A percentile compares a stretch with the other conserved stretches of the same genome.
These are phyloP conservation scores for Xylota segnis DNA, from an alignment of 2,888 invertebrate genomes.

Conservation along the genomic window DNA sequence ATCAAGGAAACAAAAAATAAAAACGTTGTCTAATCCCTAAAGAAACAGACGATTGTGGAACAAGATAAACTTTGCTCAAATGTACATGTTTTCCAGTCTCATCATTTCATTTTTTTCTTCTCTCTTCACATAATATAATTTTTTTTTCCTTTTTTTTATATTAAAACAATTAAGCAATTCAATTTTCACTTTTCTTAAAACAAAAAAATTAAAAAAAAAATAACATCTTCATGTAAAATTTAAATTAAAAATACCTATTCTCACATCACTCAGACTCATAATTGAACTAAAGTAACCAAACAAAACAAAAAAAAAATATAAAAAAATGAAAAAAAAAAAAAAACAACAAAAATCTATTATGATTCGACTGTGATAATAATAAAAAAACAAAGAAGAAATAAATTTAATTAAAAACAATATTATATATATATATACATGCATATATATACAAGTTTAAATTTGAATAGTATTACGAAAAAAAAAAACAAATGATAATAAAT, in stretches of 20 bases:
- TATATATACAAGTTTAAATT: constrained; percentile 76
- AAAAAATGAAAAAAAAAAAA: constrained; percentile 59
- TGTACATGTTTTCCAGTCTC: constrained; percentile 65
- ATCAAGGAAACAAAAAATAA: constrained; percentile 6
- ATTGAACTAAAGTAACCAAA: constrained; percentile 66
- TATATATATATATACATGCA: constrained; percentile 76
- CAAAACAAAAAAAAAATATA: constrained; percentile 60
- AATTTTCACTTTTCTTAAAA: constrained; percentile 49
- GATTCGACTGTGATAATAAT: constrained; percentile 85
- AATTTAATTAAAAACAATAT: constrained; percentile 66
- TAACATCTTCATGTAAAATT: constrained; percentile 64
- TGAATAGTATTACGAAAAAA: constrained; percentile 74
- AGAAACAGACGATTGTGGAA: constrained; percentile 50
- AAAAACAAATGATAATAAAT: constrained; percentile 73
- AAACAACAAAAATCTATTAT: constrained; percentile 84
- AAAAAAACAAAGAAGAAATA: constrained; percentile 77
- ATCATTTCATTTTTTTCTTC: constrained; percentile 42
- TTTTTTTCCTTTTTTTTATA: constrained; percentile 11
- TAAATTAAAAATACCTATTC: constrained; percentile 56
- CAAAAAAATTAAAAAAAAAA: constrained; percentile 32
- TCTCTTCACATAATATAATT: constrained; percentile 30
- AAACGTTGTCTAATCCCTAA: constrained; percentile 35
- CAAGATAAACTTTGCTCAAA: constrained; percentile 67
- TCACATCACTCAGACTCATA: constrained; percentile 76
- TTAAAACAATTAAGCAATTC: constrained; percentile 51